Evolutionary conservation across 2,888 invertebrate genomes (phyloP).

Genomic region (Heterodera filipjevi): DNA sequence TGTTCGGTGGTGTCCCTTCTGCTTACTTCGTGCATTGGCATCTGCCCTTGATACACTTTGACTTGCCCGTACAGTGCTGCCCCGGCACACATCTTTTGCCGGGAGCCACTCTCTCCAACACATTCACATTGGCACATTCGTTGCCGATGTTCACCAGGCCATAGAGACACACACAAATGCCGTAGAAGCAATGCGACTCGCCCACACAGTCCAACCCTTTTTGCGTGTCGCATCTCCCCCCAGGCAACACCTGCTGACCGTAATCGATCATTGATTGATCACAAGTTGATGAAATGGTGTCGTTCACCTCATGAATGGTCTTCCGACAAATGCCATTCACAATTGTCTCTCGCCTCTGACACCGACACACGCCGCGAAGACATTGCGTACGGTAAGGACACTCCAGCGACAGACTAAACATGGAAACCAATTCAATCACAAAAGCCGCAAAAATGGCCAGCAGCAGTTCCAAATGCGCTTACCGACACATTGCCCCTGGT

Average conservation of each 20-base stretch:
- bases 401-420: slow-evolving; percentile 44
- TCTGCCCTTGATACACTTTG: slow-evolving; percentile 46
- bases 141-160: slow-evolving; percentile 52
- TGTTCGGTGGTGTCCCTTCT: background rate
- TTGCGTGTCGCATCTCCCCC: slow-evolving; percentile 53
- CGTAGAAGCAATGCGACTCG: slow-evolving; percentile 48
- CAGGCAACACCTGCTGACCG: slow-evolving; percentile 46
- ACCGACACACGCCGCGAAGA: slow-evolving; percentile 59
- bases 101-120: slow-evolving; percentile 46
- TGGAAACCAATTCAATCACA: too few species aligned
- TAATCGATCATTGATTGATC: background rate
- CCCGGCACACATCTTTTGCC: slow-evolving; percentile 53
- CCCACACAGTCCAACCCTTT: slow-evolving; percentile 58
- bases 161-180: slow-evolving; percentile 54
- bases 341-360: slow-evolving; percentile 58
- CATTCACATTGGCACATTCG: slow-evolving; percentile 51
- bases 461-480: background rate
- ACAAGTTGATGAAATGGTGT: too few species aligned
- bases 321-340: slow-evolving; percentile 52
- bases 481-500: slow-evolving; percentile 53
- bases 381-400: slow-evolving; percentile 60
- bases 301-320: slow-evolving; percentile 45
- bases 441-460: too few species aligned
- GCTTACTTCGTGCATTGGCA: slow-evolving; percentile 53
- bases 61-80: slow-evolving; percentile 50